Base-by-base conservation (phyloP, 2,797 vertebrate genomes). In the Clarias platycephalus region DNA sequence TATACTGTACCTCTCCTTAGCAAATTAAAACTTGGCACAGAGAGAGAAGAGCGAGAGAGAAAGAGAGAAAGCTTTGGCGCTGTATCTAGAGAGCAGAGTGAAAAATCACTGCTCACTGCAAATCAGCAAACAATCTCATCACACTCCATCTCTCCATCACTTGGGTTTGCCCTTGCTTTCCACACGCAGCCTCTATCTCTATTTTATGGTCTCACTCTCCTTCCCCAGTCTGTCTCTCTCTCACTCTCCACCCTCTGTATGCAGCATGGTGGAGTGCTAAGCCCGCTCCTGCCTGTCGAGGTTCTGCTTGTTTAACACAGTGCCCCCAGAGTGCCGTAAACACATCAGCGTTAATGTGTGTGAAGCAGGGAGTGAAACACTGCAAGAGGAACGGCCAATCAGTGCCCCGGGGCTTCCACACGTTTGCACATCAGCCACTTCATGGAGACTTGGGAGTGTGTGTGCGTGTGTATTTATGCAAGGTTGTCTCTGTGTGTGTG, bases 301-400 rank as follows among this genome's bases (percentile, higher is more conserved):
- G 84, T 87, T 81, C 70, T 84, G 75, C 83, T 87, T 87, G 77
- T 87, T 89, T 83, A 87, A 85, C 84, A 81, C 40, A 34, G 74
- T 63, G 83, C 57, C 88, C 82, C 83, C 40, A 81, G 84, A 83
- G 83, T 76, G 83, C 85, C 77, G 53, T 89, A 86, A 88, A 88
- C 83, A 75, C 84, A 87, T 85, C 84, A 63, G 22, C 53, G 66
- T 82, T 87, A 80, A 89, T 87, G 84, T 76, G 83, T 81, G 67
- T 81, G 79, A 71, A 83, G 88, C 63, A 55, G 76, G 72, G 55
- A 75, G 60, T 80, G 81, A 88, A 89, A 83, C 70, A 80, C 60
- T 64, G 80, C 64, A 62, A 80, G 53, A 60, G 67, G n/a, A 83
- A 67, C 9, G 78, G 53, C 67, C 83, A 83, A 78, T 79, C 79